These are phyloP conservation scores for Cotesia glomerata DNA, from an alignment of 1,140 invertebrate genomes.

Conservation along the genomic window DNA sequence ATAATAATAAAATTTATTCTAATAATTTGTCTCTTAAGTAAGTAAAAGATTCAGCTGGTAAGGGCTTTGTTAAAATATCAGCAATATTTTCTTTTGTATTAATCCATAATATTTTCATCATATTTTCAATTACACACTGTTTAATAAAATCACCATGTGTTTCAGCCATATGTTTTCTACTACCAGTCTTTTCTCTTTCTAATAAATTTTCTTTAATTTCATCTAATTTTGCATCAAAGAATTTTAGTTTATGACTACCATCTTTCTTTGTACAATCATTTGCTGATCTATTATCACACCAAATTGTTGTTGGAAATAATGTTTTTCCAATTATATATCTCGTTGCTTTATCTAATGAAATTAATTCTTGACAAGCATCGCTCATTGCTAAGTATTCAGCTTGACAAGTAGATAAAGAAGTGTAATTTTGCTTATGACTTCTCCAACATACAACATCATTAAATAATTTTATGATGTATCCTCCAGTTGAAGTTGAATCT, in stretches of 20 bases:
- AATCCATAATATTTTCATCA: neutral
- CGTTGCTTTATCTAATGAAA: constrained; percentile 9
- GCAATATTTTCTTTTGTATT: neutral
- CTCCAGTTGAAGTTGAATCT: constrained; percentile 17
- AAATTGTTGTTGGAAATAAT: constrained; percentile 3
- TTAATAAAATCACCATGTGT: constrained; percentile 19
- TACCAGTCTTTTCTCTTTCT: neutral
- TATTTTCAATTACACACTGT: constrained; percentile 19
- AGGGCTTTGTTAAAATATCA: constrained; percentile 25
- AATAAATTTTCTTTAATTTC: neutral
- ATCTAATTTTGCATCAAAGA: neutral
- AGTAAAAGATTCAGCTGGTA: constrained; percentile 4
- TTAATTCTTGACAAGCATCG: constrained; percentile 20
- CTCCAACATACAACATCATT: constrained; percentile 19
- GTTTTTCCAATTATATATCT: constrained; percentile 11
- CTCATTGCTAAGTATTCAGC: too few relatives aligned
- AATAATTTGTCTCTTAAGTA: neutral
- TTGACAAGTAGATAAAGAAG: constrained; percentile 25
- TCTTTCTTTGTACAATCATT: constrained; percentile 6
- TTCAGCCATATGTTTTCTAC: constrained; percentile 16
- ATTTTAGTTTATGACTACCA: constrained; percentile 20
- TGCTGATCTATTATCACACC: constrained; percentile 16
- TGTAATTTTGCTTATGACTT: constrained; percentile 23
- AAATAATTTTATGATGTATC: constrained; percentile 18
- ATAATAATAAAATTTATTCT: too few relatives aligned